These are phyloP conservation scores for Smittia aterrima DNA, from an alignment of 2,888 invertebrate species.

Conservation along the genomic window DNA sequence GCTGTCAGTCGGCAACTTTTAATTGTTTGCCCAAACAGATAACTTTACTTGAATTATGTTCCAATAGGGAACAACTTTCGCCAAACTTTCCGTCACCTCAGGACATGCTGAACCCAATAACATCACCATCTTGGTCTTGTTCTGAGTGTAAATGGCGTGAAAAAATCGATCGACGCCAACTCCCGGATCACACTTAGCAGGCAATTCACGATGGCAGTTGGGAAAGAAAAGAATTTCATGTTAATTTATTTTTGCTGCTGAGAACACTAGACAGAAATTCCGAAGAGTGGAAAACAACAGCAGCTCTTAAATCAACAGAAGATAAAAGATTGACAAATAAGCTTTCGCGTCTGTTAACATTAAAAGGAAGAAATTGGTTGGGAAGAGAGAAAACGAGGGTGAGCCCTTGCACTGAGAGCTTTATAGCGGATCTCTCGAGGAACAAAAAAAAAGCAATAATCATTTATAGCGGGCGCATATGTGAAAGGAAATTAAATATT, in stretches of 20 bases:
- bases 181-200: constrained; percentile 81
- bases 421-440: too few species aligned
- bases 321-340: background rate
- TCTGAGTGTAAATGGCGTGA: constrained; percentile 81
- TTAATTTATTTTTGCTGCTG: background rate
- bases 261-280: background rate
- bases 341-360: too few species aligned
- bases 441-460: too few species aligned
- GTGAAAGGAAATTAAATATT: too few species aligned
- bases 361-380: background rate
- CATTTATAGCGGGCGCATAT: too few species aligned
- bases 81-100: constrained; percentile 86
- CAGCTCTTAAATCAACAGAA: background rate
- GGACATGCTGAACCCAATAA: constrained; percentile 86
- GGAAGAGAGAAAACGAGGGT: background rate
- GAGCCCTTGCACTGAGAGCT: too few species aligned
- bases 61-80: constrained; percentile 90
- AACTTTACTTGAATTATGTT: constrained; percentile 77
- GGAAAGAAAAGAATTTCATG: background rate
- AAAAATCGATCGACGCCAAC: constrained; percentile 88
- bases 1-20: constrained; percentile 7
- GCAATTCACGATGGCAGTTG: background rate
- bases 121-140: constrained; percentile 72
- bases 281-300: background rate
- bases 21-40: constrained; percentile 28